phyloP scores from a whole-genome alignment of 2,888 invertebrate species.

The Dione vanillae region DNA sequence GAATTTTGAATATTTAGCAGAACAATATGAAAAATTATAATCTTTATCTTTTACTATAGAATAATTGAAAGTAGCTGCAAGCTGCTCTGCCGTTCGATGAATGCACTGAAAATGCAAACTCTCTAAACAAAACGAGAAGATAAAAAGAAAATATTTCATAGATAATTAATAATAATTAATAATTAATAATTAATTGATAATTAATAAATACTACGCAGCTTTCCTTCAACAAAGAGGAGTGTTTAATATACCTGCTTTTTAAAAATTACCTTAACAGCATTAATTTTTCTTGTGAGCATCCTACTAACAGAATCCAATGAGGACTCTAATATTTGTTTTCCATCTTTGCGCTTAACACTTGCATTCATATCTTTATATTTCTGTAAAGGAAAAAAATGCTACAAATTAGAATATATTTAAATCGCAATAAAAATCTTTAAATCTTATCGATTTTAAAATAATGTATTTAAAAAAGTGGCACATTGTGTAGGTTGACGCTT shows the following conservation, averaged over 20 bases:
- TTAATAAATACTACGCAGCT: too few species aligned
- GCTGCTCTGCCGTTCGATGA: constrained; percentile 88
- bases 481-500: too few species aligned
- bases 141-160: background rate
- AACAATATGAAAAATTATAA: constrained; percentile 87
- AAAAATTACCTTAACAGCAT: constrained; percentile 89
- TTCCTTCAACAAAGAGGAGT: too few species aligned
- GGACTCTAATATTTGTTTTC: constrained; percentile 89
- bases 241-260: too few species aligned
- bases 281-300: constrained; percentile 94
- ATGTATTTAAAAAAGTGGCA: too few species aligned
- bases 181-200: too few species aligned
- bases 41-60: constrained; percentile 65
- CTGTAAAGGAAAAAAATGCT: constrained; percentile 66
- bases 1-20: constrained; percentile 90
- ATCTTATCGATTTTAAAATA: background rate
- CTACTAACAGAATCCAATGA: constrained; percentile 92
- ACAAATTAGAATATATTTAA: background rate
- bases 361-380: constrained; percentile 92
- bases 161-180: too few species aligned
- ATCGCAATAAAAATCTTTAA: constrained; percentile 50
- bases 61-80: constrained; percentile 85
- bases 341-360: constrained; percentile 91
- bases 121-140: background rate
- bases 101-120: constrained; percentile 85